Base-by-base conservation (phyloP, 2,797 vertebrate species). In the Sebastes oblongus region DNA sequence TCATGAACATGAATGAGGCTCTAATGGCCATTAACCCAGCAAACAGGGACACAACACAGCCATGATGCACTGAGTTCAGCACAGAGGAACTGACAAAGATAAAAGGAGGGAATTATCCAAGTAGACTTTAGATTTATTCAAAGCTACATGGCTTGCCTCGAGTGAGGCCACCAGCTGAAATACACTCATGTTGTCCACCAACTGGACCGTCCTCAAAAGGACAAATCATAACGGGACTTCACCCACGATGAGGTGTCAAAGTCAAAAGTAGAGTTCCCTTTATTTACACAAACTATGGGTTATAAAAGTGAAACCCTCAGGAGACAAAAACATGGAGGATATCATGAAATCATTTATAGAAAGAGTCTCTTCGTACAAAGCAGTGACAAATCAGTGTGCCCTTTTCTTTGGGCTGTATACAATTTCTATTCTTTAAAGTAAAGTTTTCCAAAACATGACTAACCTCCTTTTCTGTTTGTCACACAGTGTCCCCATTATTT, bases 1-100 rank as follows among this genome's bases (percentile, higher is more conserved):
- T 92, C 80, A 89, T 18, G 55, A 66, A 29, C 78, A 66, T 83
- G 73, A 91, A 88, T 81, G 81, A 79, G 58, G 52, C 78, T 72
- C 2, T 50, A 29, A 46, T 18, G 54, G 27, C 60, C 75, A 65
- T 86, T 77, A 84, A 75, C 59, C 61, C 18, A 20, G 64, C 61
- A 55, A 60, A 85, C 71, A 66, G 58, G 25, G 54, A 77, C 58
- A 66, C 61, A 10, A 59, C 67, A 67, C 80, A 72, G 52, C 24
- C 59, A 32, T 6, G 74, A 54, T 58, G 75, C 80, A 30, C 2
- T 66, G 39, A 79, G 80, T 59, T 84, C 62, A 22, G 76, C 55
- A n/a, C 64, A 30, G 85, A 46, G 62, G 32, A 9, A 58, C 20
- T 25, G 71, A 60, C 30, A 22, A 29, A 69, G 67, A 81, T 61